Percentiles rank a stretch among this genome's conserved stretches.
Conservation (phyloP, 2,888 invertebrate genomes). For the Sicus ferrugineus region DNA sequence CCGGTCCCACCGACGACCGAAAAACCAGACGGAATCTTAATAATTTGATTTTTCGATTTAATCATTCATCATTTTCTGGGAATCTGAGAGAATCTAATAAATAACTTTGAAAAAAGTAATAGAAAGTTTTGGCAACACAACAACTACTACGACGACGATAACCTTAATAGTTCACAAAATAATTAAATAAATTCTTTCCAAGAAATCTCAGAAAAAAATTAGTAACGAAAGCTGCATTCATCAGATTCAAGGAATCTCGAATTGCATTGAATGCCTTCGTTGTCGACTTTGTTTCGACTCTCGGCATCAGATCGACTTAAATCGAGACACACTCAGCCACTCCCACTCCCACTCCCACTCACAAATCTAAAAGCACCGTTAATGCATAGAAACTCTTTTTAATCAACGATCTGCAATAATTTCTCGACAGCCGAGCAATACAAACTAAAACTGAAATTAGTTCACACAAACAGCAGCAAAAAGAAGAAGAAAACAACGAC, state of each 20-base stretch:
- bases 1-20: too few species aligned
- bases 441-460: too few species aligned
- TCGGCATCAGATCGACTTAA: slow-evolving; percentile 1
- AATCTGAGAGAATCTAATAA: neutral
- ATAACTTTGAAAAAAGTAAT: neutral
- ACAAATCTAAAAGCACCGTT: neutral
- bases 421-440: neutral
- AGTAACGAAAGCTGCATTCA: neutral
- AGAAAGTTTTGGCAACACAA: slow-evolving; percentile 9
- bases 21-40: too few species aligned
- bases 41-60: too few species aligned
- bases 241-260: slow-evolving; percentile 9
- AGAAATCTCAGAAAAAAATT: neutral
- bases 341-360: too few species aligned
- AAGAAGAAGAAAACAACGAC: neutral
- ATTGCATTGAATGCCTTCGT: neutral
- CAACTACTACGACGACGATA: slow-evolving; percentile 1
- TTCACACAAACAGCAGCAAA: too few species aligned
- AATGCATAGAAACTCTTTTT: neutral
- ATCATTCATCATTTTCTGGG: too few species aligned
- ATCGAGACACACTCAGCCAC: slow-evolving; percentile 15
- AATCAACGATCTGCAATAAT: neutral
- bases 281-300: neutral
- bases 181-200: neutral
- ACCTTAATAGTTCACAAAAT: neutral